Evolutionary conservation across 2,888 invertebrate genomes (phyloP).

Genomic region (Oscheius onirici): DNA sequence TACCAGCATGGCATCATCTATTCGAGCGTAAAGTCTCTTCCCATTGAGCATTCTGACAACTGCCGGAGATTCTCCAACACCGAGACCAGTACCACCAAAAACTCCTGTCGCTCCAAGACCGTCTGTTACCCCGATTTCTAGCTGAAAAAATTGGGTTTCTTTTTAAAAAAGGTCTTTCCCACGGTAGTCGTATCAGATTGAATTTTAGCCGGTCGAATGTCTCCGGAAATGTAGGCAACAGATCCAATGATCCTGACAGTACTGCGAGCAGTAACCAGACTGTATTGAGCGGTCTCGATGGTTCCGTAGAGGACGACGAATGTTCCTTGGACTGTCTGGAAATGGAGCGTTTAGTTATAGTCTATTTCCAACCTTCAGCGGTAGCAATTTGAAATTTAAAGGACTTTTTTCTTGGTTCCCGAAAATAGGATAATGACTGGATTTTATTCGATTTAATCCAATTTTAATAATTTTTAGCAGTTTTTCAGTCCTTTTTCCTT

Average conservation of each 20-base stretch:
- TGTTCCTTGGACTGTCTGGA: conserved; percentile 11
- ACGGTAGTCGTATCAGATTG: conserved; percentile 4
- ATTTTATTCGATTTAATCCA: too few relatives aligned
- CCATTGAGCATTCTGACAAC: neutral
- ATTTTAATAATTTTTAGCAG: too few relatives aligned
- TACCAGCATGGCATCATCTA: neutral
- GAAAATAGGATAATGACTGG: too few relatives aligned
- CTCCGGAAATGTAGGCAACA: conserved; percentile 21
- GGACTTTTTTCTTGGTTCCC: too few relatives aligned
- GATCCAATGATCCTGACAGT: conserved; percentile 18
- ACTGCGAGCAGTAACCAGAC: conserved; percentile 5
- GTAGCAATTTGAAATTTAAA: too few relatives aligned
- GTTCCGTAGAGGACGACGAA: conserved; percentile 28
- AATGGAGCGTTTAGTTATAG: too few relatives aligned
- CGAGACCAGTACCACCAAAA: neutral
- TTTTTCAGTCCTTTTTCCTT: too few relatives aligned
- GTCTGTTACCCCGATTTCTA: neutral
- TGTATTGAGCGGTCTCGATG: neutral
- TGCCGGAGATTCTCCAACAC: neutral
- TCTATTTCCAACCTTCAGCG: too few relatives aligned
- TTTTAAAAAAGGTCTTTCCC: neutral
- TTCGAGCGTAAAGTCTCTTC: neutral
- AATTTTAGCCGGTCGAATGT: conserved; percentile 22
- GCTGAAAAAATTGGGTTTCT: neutral
- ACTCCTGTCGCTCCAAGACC: neutral